These are phyloP conservation scores for Diorhabda sublineata DNA, from an alignment of 1,140 invertebrate genomes.

Conservation along the genomic window DNA sequence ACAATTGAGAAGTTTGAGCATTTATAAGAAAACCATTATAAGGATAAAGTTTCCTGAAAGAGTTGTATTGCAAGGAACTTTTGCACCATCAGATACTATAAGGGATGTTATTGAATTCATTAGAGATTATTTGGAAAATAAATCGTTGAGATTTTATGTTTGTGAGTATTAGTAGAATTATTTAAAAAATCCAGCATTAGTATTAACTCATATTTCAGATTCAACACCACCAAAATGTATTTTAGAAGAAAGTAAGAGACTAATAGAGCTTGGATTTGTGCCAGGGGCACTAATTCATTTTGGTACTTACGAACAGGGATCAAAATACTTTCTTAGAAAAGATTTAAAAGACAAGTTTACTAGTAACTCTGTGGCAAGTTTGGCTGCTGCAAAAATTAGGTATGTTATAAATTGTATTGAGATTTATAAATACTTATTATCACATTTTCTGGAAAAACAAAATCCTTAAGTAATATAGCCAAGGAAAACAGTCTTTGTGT, in stretches of 20 bases:
- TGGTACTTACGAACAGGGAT: slow-evolving; percentile 45
- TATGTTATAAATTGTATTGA: slow-evolving; percentile 26
- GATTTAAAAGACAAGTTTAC: slow-evolving; percentile 50
- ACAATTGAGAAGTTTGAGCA: slow-evolving; percentile 55
- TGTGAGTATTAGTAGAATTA: slow-evolving; percentile 56
- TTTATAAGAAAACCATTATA: slow-evolving; percentile 70
- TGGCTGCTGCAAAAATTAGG: slow-evolving; percentile 49
- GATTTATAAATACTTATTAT: no score
- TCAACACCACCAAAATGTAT: slow-evolving; percentile 70
- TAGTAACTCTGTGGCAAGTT: slow-evolving; percentile 47
- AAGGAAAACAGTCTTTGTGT: slow-evolving; percentile 11
- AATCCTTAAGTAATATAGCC: neutral
- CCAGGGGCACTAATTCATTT: slow-evolving; percentile 75
- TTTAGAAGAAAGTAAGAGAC: slow-evolving; percentile 53
- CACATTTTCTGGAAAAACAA: no score
- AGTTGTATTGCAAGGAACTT: slow-evolving; percentile 74
- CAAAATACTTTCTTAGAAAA: slow-evolving; percentile 42
- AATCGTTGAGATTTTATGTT: slow-evolving; percentile 62
- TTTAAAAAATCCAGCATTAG: neutral
- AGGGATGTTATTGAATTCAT: slow-evolving; percentile 66
- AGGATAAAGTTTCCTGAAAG: slow-evolving; percentile 78
- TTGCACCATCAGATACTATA: slow-evolving; percentile 66
- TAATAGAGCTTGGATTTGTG: slow-evolving; percentile 67
- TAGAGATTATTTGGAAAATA: slow-evolving; percentile 59
- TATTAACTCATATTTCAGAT: slow-evolving; percentile 52